Evolutionary conservation across 1,140 invertebrate species (phyloP).

Genomic region (Drosophila kepulauana): DNA sequence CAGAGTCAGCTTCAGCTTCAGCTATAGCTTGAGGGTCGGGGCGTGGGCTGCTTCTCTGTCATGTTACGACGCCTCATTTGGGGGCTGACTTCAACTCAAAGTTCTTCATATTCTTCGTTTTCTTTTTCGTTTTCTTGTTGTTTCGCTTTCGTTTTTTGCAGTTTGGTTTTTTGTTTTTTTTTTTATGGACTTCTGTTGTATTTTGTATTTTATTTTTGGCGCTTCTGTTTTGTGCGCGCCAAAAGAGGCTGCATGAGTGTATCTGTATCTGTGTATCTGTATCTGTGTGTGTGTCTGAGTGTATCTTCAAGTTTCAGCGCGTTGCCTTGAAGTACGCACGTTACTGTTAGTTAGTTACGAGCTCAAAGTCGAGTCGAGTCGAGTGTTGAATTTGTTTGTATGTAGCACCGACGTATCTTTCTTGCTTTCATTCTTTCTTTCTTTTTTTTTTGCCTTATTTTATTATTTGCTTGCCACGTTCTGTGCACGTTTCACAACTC

Average conservation of each 20-base stretch:
- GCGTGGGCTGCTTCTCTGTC: constrained; percentile 46
- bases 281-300: constrained; percentile 30
- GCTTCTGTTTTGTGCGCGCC: constrained; percentile 77
- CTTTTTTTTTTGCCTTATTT: constrained; percentile 26
- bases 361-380: constrained; percentile 10
- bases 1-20: constrained; percentile 15
- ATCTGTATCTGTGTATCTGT: neutral
- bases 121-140: constrained; percentile 26
- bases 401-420: neutral
- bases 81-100: constrained; percentile 19
- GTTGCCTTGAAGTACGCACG: constrained; percentile 70
- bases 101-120: constrained; percentile 16
- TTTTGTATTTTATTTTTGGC: constrained; percentile 54
- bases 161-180: constrained; percentile 20
- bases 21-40: neutral
- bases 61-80: constrained; percentile 51
- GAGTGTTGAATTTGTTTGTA: constrained; percentile 39
- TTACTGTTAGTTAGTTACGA: constrained; percentile 75
- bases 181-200: constrained; percentile 1
- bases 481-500: constrained; percentile 70
- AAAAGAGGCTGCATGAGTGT: constrained; percentile 51
- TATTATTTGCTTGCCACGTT: constrained; percentile 43
- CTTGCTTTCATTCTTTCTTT: constrained; percentile 8
- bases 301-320: constrained; percentile 41
- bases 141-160: constrained; percentile 47